phyloP scores from a whole-genome alignment of 1,140 invertebrate species.

The Proctacanthus coquilletti region DNA sequence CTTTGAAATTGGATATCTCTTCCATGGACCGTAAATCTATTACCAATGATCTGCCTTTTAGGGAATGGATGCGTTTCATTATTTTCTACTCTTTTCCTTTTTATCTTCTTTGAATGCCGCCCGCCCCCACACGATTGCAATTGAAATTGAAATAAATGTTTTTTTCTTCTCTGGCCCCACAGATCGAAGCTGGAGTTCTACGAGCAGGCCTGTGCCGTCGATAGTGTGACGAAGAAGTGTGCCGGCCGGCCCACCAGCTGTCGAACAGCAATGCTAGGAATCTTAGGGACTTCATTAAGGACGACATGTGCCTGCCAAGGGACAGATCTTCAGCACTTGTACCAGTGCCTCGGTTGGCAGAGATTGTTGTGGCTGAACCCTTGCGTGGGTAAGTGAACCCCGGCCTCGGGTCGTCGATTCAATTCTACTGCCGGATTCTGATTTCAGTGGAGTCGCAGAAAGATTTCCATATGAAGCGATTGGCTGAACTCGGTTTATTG shows the following conservation, averaged over 20 bases:
- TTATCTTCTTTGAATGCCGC: too few species aligned
- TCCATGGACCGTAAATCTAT: too few species aligned
- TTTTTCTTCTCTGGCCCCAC: too few species aligned
- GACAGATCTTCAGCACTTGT: slow-evolving; percentile 61
- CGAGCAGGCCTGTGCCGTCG: slow-evolving; percentile 78
- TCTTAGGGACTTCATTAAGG: slow-evolving; percentile 68
- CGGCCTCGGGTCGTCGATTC: neutral
- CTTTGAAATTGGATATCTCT: too few species aligned
- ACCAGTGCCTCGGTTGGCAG: slow-evolving; percentile 79
- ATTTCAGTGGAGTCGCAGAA: slow-evolving; percentile 77
- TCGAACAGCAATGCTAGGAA: slow-evolving; percentile 64
- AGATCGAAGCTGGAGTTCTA: slow-evolving; percentile 69
- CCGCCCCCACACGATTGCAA: too few species aligned
- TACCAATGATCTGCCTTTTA: too few species aligned
- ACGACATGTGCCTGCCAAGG: slow-evolving; percentile 73
- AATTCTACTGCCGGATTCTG: slow-evolving; percentile 16
- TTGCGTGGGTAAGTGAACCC: slow-evolving; percentile 61
- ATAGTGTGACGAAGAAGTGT: slow-evolving; percentile 73
- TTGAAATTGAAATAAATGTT: too few species aligned
- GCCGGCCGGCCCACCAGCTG: slow-evolving; percentile 68
- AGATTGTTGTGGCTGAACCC: slow-evolving; percentile 81
- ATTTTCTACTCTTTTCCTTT: too few species aligned
- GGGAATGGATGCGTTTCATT: too few species aligned
- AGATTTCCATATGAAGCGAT: slow-evolving; percentile 62
- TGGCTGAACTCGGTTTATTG: slow-evolving; percentile 31